Base-by-base conservation (phyloP, 1,140 invertebrate species). In the Diorhabda elongata region DNA sequence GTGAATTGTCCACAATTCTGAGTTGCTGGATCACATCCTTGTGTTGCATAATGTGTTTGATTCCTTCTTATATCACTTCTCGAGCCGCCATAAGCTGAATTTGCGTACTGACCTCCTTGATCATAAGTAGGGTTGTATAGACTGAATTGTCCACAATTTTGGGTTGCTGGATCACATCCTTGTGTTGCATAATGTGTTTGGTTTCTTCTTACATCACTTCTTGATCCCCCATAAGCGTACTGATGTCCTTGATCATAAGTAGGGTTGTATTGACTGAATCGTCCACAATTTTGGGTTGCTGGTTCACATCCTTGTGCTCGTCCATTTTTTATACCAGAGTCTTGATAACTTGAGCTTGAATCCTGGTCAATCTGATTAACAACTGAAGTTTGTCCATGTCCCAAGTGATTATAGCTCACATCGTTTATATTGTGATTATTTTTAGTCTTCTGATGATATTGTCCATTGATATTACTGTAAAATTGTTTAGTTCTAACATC, bases 241-340 rank as follows among this genome's bases (percentile, higher is more conserved):
- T 52, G 6, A n/a, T 58, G 26, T 6, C 57, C 57, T 44, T 61
- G 45, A 45, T 26, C 11, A 11, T 61, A 44, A 52, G 41, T 61
- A 44, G 58, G 11, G 44, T 60, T 42, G 42, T 7, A 42, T 44
- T 42, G 42, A 5, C 6, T 7, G 61, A 44, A 3, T 41, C 5
- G 58, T 26, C 11, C 66, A 47, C 70, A 71, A 65, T 71, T 69
- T 45, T 64, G 66, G 45, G 3, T 11, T 63, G 44, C 47, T 43
- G 69, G 69, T 57, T 70, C 58, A 44, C 65, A 67, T 42, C 52
- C 45, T n/a, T 52, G 47, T 26, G 26, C 26, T 26, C 26, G 26
- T 26, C 26, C 26, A 26, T 26, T 26, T 26, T 26, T 26, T 26
- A 26, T 26, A 26, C 26, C 26, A 26, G 26, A 26, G 26, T 26